Conservation (phyloP, 1,140 invertebrate species). For the Leptinotarsa lineolata region DNA sequence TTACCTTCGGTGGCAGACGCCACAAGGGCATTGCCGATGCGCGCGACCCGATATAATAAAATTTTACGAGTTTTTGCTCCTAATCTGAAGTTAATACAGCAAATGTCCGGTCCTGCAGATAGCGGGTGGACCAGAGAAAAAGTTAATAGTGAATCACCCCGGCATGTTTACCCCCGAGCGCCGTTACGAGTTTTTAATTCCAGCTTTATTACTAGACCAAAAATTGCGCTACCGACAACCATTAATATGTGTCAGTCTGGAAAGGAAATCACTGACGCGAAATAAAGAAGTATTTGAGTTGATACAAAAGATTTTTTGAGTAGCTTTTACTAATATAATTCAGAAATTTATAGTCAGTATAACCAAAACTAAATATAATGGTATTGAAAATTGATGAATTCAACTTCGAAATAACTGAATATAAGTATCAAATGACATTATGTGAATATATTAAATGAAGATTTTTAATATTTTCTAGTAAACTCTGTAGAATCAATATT, state of each 20-base stretch:
- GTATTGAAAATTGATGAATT: not conserved
- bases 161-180: conserved; percentile 32
- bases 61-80: conserved; percentile 40
- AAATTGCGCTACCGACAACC: conserved; percentile 38
- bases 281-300: too few species aligned
- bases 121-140: conserved; percentile 35
- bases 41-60: conserved; percentile 30
- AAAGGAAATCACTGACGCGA: too few species aligned
- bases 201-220: conserved; percentile 38
- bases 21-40: conserved; percentile 11
- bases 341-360: not conserved
- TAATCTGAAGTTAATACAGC: conserved; percentile 45
- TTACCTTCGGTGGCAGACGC: conserved; percentile 17
- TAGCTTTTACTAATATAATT: not conserved
- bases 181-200: conserved; percentile 47
- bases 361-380: not conserved
- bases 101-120: conserved; percentile 37
- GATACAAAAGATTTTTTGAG: not conserved
- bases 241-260: conserved; percentile 15
- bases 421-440: not conserved
- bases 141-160: conserved; percentile 45
- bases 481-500: too few species aligned
- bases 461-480: too few species aligned
- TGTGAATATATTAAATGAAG: too few species aligned
- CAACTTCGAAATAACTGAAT: too few species aligned